Evolutionary conservation across 2,888 invertebrate genomes (phyloP).

Genomic region (Sphaeridia pumilis): DNA sequence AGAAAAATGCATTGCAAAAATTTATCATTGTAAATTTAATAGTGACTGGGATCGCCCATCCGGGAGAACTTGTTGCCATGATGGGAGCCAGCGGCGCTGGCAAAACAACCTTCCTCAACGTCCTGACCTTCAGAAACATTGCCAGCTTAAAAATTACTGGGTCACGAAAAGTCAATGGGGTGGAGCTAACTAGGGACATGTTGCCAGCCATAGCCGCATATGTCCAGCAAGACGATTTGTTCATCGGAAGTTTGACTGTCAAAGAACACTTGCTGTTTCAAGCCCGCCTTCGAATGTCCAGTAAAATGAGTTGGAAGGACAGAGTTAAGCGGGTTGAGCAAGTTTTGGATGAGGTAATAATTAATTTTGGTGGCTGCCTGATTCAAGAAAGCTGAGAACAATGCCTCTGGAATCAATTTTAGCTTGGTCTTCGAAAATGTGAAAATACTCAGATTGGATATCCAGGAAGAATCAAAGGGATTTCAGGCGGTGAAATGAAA

Average conservation of each 20-base stretch:
- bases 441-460: conserved; percentile 81
- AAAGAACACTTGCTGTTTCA: conserved; percentile 51
- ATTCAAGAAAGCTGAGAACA: no score
- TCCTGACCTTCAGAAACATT: conserved; percentile 63
- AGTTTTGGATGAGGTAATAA: conserved; percentile 61
- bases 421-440: conserved; percentile 78
- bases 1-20: no score
- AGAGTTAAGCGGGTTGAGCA: conserved; percentile 69
- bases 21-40: no score
- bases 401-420: conserved; percentile 32
- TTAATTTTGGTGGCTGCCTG: background rate
- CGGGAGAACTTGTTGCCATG: background rate
- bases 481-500: conserved; percentile 94
- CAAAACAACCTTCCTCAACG: conserved; percentile 85
- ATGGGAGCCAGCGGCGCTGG: conserved; percentile 46
- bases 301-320: conserved; percentile 56
- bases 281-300: conserved; percentile 77
- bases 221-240: conserved; percentile 87
- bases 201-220: conserved; percentile 72
- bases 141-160: conserved; percentile 52
- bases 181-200: conserved; percentile 52
- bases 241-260: conserved; percentile 61
- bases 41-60: background rate
- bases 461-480: conserved; percentile 73
- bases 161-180: conserved; percentile 58